phyloP scores from a whole-genome alignment of 1,140 invertebrate species.

The Cataglyphis hispanica region DNA sequence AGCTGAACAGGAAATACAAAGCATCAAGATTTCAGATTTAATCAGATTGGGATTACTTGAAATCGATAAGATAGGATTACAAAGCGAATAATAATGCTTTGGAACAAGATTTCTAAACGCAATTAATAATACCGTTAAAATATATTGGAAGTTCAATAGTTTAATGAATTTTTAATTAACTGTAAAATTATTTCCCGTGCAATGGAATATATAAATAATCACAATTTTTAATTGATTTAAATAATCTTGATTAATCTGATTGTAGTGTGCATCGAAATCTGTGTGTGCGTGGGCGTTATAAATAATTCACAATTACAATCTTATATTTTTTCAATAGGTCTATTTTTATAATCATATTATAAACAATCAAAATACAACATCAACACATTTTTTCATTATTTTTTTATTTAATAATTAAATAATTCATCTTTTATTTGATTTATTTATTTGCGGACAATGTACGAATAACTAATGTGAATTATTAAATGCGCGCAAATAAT shows the following conservation, averaged over 20 bases:
- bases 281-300: neutral
- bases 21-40: conserved; percentile 6
- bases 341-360: conserved; percentile 12
- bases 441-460: neutral
- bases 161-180: neutral
- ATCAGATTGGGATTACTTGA: conserved; percentile 13
- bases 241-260: neutral
- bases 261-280: too few relatives aligned
- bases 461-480: conserved; percentile 14
- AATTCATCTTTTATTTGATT: neutral
- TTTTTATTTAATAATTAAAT: neutral
- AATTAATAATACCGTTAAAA: conserved; percentile 3
- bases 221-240: conserved; percentile 21
- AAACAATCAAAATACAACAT: conserved; percentile 13
- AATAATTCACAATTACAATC: neutral
- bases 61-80: neutral
- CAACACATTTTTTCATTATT: neutral
- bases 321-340: conserved; percentile 16
- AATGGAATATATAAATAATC: conserved; percentile 7
- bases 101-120: neutral
- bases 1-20: neutral
- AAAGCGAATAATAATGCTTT: conserved; percentile 26
- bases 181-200: neutral
- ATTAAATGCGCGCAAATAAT: neutral
- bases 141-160: conserved; percentile 8